phyloP scores from a whole-genome alignment of 2,888 invertebrate genomes.

The Sthenelais limicola region DNA sequence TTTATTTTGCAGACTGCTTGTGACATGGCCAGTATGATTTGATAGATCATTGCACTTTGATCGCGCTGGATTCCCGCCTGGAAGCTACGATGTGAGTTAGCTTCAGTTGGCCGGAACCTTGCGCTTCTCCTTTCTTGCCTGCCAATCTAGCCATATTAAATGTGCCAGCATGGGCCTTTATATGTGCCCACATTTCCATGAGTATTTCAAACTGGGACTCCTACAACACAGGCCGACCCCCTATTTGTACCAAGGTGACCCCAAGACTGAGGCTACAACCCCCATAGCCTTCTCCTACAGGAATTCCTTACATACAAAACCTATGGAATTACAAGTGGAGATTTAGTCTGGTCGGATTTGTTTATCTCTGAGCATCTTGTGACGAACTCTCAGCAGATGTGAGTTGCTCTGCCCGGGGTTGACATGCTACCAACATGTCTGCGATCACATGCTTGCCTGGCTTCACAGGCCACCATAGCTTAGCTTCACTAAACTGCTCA shows the following conservation, averaged over 20 bases:
- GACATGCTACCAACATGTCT: constrained; percentile 2
- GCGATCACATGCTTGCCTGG: constrained; percentile 11
- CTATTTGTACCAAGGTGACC: constrained; percentile 17
- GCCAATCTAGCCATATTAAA: constrained; percentile 7
- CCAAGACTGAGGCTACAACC: background rate
- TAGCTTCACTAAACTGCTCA: background rate
- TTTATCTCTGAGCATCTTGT: constrained; percentile 1
- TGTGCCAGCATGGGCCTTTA: constrained; percentile 18
- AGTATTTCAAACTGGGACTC: background rate
- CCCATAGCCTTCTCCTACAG: background rate
- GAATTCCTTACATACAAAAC: constrained; percentile 18
- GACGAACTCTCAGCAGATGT: background rate
- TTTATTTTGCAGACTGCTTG: constrained; percentile 1
- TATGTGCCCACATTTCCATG: background rate
- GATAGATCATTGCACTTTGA: constrained; percentile 13
- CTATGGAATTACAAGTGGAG: constrained; percentile 21
- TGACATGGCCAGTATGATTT: background rate
- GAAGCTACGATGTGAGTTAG: too few relatives aligned
- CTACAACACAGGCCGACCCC: background rate
- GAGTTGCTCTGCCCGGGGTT: background rate
- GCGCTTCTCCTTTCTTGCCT: too few relatives aligned
- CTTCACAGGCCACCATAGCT: background rate
- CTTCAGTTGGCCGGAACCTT: too few relatives aligned
- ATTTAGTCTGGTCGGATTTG: constrained; percentile 26
- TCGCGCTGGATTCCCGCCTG: background rate